Evolutionary conservation across 2,797 vertebrate species (phyloP).

Genomic region (Oreonectes daqikongensis): DNA sequence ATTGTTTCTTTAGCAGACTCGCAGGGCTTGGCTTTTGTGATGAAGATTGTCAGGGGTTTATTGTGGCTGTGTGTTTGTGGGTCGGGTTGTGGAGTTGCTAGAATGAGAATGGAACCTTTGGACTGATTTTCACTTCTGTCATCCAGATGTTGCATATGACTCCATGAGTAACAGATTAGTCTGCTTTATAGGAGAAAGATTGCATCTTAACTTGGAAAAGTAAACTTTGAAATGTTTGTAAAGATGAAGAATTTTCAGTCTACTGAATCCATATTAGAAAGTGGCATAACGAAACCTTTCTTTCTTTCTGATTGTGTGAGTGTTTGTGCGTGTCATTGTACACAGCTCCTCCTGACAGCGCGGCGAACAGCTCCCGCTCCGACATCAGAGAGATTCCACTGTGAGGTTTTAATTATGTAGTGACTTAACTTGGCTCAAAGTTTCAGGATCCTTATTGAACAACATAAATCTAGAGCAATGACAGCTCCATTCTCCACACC

Average conservation of each 20-base stretch:
- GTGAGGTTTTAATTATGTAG: constrained; percentile 75
- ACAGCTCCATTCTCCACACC: constrained; percentile 61
- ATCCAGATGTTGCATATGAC: constrained; percentile 51
- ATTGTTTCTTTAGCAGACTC: constrained; percentile 24
- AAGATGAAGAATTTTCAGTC: constrained; percentile 10
- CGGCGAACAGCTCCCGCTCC: constrained; percentile 54
- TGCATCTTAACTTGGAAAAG: constrained; percentile 26
- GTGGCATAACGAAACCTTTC: neutral
- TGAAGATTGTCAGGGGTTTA: constrained; percentile 34
- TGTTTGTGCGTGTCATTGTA: constrained; percentile 33
- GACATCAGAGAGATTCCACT: constrained; percentile 72
- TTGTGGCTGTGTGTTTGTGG: constrained; percentile 39
- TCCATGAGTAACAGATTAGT: constrained; percentile 44
- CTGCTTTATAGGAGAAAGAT: constrained; percentile 31
- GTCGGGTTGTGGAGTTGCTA: constrained; percentile 26
- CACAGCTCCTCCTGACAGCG: constrained; percentile 47
- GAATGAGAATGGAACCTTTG: constrained; percentile 31
- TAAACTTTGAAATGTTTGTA: neutral
- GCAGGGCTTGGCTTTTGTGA: constrained; percentile 11
- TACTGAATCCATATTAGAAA: neutral
- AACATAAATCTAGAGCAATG: constrained; percentile 70
- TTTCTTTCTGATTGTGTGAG: neutral
- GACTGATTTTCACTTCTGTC: constrained; percentile 35
- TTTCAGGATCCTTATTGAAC: constrained; percentile 67
- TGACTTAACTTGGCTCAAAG: constrained; percentile 70